Evolutionary conservation across 1,140 invertebrate species (phyloP), one percentile per base, ranked within the genome.

Genomic region (Elysia chlorotica): DNA sequence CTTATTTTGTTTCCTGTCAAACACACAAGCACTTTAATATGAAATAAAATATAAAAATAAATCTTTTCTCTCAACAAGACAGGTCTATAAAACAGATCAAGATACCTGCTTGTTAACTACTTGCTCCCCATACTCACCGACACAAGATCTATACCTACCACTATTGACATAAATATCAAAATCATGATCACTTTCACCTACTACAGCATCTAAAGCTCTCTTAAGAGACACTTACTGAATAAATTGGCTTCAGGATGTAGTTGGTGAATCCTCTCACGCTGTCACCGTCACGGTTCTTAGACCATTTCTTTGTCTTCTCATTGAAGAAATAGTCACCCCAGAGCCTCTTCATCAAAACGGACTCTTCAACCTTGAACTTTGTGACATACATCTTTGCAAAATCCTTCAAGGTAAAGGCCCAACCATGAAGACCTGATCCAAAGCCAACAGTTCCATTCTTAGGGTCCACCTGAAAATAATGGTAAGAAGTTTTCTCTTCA

Each of bases 301-400:
- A 90, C 98, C 98, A 99, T 86, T 99, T 99, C 92, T 99, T 99
- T 28, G 79, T 75, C 21, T 73, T 76, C 2, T 69, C 54, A 76
- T 98, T 98, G 90, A 98, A 99, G 92, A 99, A 99, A 86, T 97
- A 98, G 88, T 99, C 97, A 86, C 98, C 98, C 90, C 90, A 99
- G 2, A 91, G 80, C 74, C 89, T 88, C 89, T 95, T 97, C 97
- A 99, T 99, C 81, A 99, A 91, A 87, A 99, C 99, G 63, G 94
- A 93, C 74, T 95, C 85, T 67, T 98, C 95, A 82, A 99, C 97
- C 88, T 97, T 97, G 91, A 99, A 99, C 89, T 99, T 99, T 81
- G 95, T 94, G 37, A 96, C 93, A 87, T 99, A 99, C 93, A 99
- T 98, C 88, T 99, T 96, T 70, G 98, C 92, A 90, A 99, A 99